Conservation (phyloP, 2,888 invertebrate genomes). For the Eulithis testata region DNA sequence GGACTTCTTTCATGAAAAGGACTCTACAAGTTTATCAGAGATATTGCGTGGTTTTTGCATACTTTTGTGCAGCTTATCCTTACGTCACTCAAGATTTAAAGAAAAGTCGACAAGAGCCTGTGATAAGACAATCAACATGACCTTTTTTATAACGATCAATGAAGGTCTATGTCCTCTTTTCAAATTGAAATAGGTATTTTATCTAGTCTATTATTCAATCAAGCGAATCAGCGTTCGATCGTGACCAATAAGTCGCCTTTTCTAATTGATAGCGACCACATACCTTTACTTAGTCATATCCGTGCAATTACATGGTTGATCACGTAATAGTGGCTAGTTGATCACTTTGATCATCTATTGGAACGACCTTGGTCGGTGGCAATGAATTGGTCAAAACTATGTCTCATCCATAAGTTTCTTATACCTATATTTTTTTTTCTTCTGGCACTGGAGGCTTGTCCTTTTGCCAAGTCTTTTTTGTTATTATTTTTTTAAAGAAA, state of each 20-base stretch:
- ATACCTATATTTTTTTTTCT: too few species aligned
- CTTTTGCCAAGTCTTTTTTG: too few species aligned
- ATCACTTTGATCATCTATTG: constrained; percentile 52
- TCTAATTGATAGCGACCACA: constrained; percentile 29
- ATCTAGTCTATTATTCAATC: constrained; percentile 16
- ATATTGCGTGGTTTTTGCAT: neutral
- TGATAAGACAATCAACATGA: neutral
- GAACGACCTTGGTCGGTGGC: constrained; percentile 59
- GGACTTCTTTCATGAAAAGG: too few species aligned
- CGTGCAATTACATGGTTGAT: constrained; percentile 32
- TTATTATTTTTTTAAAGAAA: too few species aligned
- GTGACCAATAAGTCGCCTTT: constrained; percentile 10
- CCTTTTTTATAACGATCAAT: neutral
- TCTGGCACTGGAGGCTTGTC: too few species aligned
- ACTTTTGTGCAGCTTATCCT: neutral
- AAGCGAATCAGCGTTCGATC: constrained; percentile 13
- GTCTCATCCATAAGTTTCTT: neutral
- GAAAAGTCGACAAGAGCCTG: neutral
- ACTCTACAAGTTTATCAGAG: neutral
- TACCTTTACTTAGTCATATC: constrained; percentile 44
- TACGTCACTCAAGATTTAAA: neutral
- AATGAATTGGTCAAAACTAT: constrained; percentile 63
- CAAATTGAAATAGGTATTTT: constrained; percentile 9
- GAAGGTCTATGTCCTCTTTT: neutral
- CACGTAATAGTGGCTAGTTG: constrained; percentile 36